Evolutionary conservation across 2,113 vertebrate genomes (phyloP).

Genomic region (Eclectus roratus): DNA sequence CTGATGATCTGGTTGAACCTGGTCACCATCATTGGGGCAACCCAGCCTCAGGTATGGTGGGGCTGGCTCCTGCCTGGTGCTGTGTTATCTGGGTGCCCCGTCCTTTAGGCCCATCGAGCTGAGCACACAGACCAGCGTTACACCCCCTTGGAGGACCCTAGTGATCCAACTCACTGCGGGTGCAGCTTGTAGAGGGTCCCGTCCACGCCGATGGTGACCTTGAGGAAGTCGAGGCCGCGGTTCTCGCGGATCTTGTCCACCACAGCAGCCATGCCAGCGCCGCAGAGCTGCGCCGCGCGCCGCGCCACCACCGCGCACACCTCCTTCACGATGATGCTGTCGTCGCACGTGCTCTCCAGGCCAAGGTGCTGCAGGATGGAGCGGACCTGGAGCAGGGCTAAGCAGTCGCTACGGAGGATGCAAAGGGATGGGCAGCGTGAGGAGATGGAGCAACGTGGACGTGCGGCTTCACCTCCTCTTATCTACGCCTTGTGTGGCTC

Average conservation of each 20-base stretch:
- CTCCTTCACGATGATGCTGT: conserved; percentile 97
- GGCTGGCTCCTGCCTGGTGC: not conserved
- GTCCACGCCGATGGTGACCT: conserved; percentile 90
- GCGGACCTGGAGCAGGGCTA: conserved; percentile 93
- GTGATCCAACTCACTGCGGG: conserved; percentile 84
- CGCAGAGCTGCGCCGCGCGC: conserved; percentile 91
- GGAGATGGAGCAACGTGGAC: fast-evolving
- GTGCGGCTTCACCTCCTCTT: fast-evolving
- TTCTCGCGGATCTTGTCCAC: conserved; percentile 93
- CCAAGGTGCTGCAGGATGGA: conserved; percentile 93
- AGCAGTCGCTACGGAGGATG: conserved; percentile 79
- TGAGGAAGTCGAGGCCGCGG: conserved; percentile 84
- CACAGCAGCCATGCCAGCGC: conserved; percentile 89
- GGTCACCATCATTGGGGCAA: no score
- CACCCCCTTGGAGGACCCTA: not conserved
- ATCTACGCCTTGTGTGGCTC: fast-evolving
- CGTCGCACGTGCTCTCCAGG: conserved; percentile 90
- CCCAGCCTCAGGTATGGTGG: no score
- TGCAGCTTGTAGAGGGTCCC: conserved; percentile 96
- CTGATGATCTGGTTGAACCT: no score
- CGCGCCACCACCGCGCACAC: conserved; percentile 88
- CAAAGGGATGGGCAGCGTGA: fast-evolving
- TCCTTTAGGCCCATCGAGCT: not conserved
- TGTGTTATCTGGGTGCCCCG: fast-evolving
- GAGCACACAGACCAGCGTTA: no score